Base-by-base conservation (phyloP, 2,888 invertebrate genomes). In the Axea sp. region DNA sequence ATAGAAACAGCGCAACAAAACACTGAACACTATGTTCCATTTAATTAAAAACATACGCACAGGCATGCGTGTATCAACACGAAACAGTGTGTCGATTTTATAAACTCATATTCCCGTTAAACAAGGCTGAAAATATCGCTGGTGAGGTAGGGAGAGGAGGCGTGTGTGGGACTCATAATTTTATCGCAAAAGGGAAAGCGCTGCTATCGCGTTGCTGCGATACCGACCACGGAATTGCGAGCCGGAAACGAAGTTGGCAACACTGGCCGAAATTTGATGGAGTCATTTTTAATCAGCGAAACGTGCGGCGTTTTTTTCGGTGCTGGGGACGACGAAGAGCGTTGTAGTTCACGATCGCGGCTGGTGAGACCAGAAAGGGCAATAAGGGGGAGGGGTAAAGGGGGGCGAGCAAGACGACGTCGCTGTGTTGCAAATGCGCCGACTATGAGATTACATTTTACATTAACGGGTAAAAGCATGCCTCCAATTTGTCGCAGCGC, bases 391-490 rank as follows among this genome's bases (percentile, higher is more conserved):
- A 26, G 37, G 41, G 22, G 24, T 11, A 43, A 57, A 45, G 45
- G 45, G n/a, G 35, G 26, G 22, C 3, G 37, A 31, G 37, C 39
- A 28, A 37, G 37, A 39, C 39, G 14, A 39, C 19, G 11, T 7
- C n/a, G n/a, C n/a, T n/a, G n/a, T n/a, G n/a, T n/a, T 28, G 41
- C 57, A 59, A 45, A 43, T 57, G 57, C 31, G 37, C 12, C 45
- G 31, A 0, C 19, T 45, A 59, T 45, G 59, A 45, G 47, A 60
- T 60, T 45, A 60, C 60, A 60, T 19, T 75, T 75, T 72, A 67
- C 75, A 75, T 75, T 75, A 75, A 68, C 71, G 71, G 71, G 72
- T 75, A 75, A 75, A 65, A 72, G 75, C 75, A 64, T 53, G 35
- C 45, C 64, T 72, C 47, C 62, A 75, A 75, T 71, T 75, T 72